These are phyloP conservation scores for Hypotaenidia okinawae DNA, from an alignment of 2,797 vertebrate species.

Conservation along the genomic window DNA sequence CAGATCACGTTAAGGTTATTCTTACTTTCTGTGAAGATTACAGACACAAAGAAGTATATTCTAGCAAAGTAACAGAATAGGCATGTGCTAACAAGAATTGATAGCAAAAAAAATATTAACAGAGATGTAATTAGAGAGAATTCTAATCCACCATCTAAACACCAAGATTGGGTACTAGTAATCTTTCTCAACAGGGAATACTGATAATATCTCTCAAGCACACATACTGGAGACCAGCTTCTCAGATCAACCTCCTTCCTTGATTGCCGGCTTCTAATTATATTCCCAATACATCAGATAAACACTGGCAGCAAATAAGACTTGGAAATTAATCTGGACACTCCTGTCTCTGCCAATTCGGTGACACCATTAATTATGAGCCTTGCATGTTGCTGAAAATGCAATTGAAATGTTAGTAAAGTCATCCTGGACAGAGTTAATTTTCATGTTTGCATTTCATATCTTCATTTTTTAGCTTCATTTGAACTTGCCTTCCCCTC, in stretches of 20 bases:
- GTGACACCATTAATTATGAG: not conserved
- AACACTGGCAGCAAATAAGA: not conserved
- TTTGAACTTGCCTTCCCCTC: not conserved
- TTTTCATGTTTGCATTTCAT: not conserved
- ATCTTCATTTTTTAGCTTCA: not conserved
- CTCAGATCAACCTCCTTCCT: not conserved
- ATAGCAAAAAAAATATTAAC: not conserved
- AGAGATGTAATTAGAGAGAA: not conserved
- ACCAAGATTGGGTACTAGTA: not conserved
- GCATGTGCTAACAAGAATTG: not conserved
- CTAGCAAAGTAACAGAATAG: not conserved
- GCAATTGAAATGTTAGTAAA: not conserved
- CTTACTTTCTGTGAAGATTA: not conserved
- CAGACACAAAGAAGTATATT: not conserved
- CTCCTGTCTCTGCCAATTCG: not conserved
- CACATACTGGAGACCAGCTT: accelerated
- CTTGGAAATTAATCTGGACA: not conserved
- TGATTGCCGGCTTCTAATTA: not conserved
- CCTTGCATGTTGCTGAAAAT: not conserved
- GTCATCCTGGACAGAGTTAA: not conserved
- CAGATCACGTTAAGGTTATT: accelerated
- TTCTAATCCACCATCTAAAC: not conserved
- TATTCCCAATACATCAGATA: not conserved
- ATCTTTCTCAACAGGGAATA: not conserved
- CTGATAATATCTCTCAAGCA: not conserved